Evolutionary conservation across 2,888 invertebrate species (phyloP), one percentile per base, ranked within the genome.

Genomic region (Hemicrepidius hirtus): DNA sequence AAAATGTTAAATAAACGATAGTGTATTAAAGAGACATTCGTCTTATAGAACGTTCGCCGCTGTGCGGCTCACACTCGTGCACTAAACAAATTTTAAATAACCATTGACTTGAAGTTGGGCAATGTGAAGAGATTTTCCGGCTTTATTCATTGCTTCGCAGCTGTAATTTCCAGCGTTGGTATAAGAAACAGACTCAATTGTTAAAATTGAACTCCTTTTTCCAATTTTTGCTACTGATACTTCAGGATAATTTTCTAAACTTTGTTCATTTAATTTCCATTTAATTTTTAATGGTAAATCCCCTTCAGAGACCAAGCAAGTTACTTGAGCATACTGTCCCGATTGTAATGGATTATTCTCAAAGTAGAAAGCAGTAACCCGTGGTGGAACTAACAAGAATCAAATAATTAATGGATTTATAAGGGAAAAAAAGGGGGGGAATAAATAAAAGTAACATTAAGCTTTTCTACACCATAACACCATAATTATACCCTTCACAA

Each of bases 91-190:
- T 3, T 13, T 13, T 5, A 40, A 57, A 35, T 69, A 80, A 93
- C 93, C 94, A 85, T 94, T 94, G 74, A 95, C 93, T 86, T 90
- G 89, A 80, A 95, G 89, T 81, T 82, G 73, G 0, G 85, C 78
- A 35, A 81, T 80, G 71, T 80, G 82, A n/a, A 71, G 70, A 12
- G 80, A 75, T 53, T 78, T 76, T 57, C 86, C 86, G 35, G 85
- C 86, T 69, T 65, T 75, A 71, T 86, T 86, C 16, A 69, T 89
- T 63, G 93, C 94, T 81, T 90, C 89, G 86, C 95, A 95, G 73
- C 92, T 91, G 85, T 94, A 95, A 80, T 91, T 92, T 80, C 94
- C 95, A 79, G 92, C 90, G 85, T 94, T 93, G 75, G 87, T 89
- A 40, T 91, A 90, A 68, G 90, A 89, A 40, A 92, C 91, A 7